Conservation (phyloP, 2,797 vertebrate genomes). For the Lagodon rhomboides region DNA sequence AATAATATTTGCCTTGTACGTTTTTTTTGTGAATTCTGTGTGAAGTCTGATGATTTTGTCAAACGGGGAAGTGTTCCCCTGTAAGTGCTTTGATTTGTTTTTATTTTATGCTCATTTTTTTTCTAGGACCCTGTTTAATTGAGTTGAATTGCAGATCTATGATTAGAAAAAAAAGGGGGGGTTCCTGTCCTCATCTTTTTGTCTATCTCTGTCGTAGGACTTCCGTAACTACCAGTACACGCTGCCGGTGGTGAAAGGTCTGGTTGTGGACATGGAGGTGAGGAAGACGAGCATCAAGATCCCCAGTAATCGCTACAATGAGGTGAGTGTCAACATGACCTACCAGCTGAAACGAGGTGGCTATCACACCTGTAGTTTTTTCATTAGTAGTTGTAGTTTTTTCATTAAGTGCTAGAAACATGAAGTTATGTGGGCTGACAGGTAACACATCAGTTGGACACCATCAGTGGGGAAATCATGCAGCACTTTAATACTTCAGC, state of each 20-base stretch:
- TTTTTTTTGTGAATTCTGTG: neutral
- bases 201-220: constrained; percentile 83
- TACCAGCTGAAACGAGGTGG: rapidly evolving
- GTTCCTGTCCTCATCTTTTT: neutral
- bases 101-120: neutral
- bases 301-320: constrained; percentile 97
- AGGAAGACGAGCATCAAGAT: constrained; percentile 98
- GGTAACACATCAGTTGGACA: no score
- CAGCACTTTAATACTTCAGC: no score
- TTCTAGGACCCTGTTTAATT: neutral
- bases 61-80: neutral
- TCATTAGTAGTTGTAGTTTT: neutral
- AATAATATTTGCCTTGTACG: neutral
- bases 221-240: constrained; percentile 99
- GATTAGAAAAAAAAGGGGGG: neutral
- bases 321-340: constrained; percentile 82
- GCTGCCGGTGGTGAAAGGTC: constrained; percentile 93
- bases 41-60: neutral
- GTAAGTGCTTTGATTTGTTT: neutral
- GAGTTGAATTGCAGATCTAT: neutral
- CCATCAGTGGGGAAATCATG: no score
- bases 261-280: constrained; percentile 99
- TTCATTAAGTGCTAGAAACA: neutral
- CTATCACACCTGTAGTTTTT: neutral
- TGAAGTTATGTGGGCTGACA: neutral